Conservation (phyloP, 92 coral and sea anemone genomes). For the Micromussa lordhowensis region DNA sequence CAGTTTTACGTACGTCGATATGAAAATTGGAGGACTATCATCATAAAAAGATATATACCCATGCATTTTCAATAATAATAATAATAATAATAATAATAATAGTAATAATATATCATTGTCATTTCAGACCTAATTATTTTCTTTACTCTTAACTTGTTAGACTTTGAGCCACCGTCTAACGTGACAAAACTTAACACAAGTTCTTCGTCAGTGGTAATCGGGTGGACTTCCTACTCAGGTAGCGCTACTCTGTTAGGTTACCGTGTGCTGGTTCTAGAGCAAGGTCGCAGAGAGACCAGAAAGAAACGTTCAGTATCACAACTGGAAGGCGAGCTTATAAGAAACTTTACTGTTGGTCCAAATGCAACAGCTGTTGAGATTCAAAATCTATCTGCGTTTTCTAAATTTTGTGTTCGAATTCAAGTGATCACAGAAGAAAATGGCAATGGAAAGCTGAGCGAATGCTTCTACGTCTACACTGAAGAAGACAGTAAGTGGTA, state of each 20-base stretch:
- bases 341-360: constrained; percentile 28
- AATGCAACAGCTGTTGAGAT: constrained; percentile 22
- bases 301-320: not conserved
- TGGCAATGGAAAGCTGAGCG: not conserved
- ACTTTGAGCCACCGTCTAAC: constrained; percentile 5
- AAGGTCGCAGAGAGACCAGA: not conserved
- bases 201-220: constrained; percentile 1
- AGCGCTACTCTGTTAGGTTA: constrained; percentile 18
- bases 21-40: too few species aligned
- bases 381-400: constrained; percentile 14
- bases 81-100: too few species aligned
- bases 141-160: not conserved
- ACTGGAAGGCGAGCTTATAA: constrained; percentile 16
- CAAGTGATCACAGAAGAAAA: not conserved
- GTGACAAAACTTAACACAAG: not conserved
- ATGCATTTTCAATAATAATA: not conserved
- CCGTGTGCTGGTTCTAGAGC: constrained; percentile 12
- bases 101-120: not conserved
- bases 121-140: not conserved
- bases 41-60: too few species aligned
- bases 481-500: constrained; percentile 9
- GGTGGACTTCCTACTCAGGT: constrained; percentile 20
- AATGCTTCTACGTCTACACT: constrained; percentile 10
- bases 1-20: too few species aligned
- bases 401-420: constrained; percentile 17